phyloP scores from a whole-genome alignment of 2,113 vertebrate genomes.

The Epinephelus cyanopodus region DNA sequence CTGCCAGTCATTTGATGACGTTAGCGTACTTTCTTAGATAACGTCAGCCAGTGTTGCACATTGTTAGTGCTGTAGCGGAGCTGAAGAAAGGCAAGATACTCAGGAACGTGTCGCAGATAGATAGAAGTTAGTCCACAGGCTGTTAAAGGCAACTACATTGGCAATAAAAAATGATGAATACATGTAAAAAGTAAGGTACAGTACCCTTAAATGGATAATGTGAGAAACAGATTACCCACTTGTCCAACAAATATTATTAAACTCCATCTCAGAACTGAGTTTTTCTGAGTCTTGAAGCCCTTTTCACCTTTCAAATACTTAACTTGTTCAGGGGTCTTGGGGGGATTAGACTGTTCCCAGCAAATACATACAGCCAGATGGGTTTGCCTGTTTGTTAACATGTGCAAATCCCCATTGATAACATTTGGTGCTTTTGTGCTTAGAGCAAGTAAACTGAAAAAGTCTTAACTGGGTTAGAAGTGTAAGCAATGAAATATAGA shows the following conservation, averaged over 20 bases:
- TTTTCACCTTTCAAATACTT: neutral
- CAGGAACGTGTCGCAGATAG: no score
- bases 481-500: neutral
- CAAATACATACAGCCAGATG: neutral
- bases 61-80: no score
- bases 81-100: no score
- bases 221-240: neutral
- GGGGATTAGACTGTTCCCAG: neutral
- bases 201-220: no score
- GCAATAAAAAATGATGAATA: no score
- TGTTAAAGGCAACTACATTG: no score
- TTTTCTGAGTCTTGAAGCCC: neutral
- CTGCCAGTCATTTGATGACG: no score
- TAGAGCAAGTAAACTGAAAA: neutral
- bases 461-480: no score
- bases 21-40: no score
- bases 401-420: neutral
- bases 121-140: no score
- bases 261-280: neutral
- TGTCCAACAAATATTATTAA: neutral
- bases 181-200: no score
- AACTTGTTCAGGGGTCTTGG: neutral
- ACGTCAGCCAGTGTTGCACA: no score
- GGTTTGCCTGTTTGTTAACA: neutral
- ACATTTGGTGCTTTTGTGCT: neutral